Base-by-base conservation (phyloP, 2,797 vertebrate species). In the Pterois miles region DNA sequence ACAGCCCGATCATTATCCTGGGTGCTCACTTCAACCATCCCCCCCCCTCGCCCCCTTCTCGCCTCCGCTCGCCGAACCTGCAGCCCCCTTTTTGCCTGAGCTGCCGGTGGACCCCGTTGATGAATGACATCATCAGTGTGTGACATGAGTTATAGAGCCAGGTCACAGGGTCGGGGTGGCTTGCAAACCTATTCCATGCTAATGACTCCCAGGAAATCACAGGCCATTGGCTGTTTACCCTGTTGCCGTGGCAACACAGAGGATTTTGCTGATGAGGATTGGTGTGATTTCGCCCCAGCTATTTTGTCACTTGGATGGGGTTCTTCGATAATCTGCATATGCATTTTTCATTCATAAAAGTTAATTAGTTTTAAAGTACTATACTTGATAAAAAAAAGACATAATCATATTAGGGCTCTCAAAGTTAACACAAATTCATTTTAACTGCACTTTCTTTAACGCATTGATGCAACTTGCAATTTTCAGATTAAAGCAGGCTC, bases 91-190 rank as follows among this genome's bases (percentile, higher is more conserved):
- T 50, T 76, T 29, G 73, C 68, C 83, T 34, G 64, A 75, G 80
- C 86, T 38, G 8, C 74, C 33, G 80, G 90, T 86, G 83, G 91
- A 91, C 76, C 85, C 86, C n/a, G 85, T 92, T 95, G 96, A 95
- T 94, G 92, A 94, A 93, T 96, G 94, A 95, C 95, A 96, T 97
- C 95, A 96, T 96, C 95, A 95, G 91, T 54, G 69, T 79, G 74
- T 92, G 92, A 92, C 92, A 89, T 93, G 92, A 96, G 93, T 95
- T 94, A 95, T 95, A 88, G 92, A 87, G 78, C 76, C 43, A 77
- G 93, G 92, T 92, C 94, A 93, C 71, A 75, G 88, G 91, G 91
- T 93, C 88, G 90, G 86, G 50, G 84, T 75, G 90, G 92, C 93
- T 94, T 92, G 91, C 33, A 92, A 90, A 95, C 91, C 93, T 91